A percentile compares a stretch with the other conserved stretches of the same genome.
phyloP scores from a whole-genome alignment of 2,797 vertebrate genomes.

The Parambassis ranga region DNA sequence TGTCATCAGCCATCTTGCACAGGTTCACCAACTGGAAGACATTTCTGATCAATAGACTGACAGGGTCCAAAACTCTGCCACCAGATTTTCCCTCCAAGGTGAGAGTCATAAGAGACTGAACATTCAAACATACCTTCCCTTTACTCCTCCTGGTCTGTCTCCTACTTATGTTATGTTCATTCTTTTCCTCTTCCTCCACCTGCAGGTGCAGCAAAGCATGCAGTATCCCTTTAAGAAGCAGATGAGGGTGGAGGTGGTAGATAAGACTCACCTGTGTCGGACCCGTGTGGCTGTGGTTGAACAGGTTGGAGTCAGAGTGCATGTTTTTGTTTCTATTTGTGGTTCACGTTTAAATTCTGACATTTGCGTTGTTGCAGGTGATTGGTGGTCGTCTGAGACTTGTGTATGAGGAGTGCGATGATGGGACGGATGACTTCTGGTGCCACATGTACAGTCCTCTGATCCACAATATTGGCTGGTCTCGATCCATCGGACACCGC shows the following conservation, averaged over 20 bases:
- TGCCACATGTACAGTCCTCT: conserved; percentile 97
- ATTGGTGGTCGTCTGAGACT: conserved; percentile 90
- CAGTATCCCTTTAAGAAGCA: conserved; percentile 93
- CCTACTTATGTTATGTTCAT: too few species aligned
- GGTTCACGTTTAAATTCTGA: rapidly evolving
- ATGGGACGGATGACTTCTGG: conserved; percentile 96
- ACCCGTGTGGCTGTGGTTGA: conserved; percentile 93
- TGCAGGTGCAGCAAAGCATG: conserved; percentile 90
- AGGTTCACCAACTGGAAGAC: conserved; percentile 93
- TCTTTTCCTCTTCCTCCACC: neutral
- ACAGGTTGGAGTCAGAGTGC: conserved; percentile 54
- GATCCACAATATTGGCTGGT: conserved; percentile 95
- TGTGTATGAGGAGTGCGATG: conserved; percentile 93
- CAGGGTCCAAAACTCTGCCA: conserved; percentile 92
- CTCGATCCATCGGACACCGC: conserved; percentile 93
- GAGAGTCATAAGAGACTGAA: too few species aligned
- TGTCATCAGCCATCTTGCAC: conserved; percentile 84
- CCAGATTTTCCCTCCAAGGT: conserved; percentile 91
- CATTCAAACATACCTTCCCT: too few species aligned
- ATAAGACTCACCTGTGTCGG: conserved; percentile 93
- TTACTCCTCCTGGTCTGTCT: too few species aligned
- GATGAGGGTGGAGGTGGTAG: conserved; percentile 96
- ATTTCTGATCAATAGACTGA: conserved; percentile 91
- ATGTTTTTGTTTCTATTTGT: neutral
- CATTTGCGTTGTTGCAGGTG: conserved; percentile 24